phyloP scores from a whole-genome alignment of 2,888 invertebrate species.

The Lithophane leautieri region DNA sequence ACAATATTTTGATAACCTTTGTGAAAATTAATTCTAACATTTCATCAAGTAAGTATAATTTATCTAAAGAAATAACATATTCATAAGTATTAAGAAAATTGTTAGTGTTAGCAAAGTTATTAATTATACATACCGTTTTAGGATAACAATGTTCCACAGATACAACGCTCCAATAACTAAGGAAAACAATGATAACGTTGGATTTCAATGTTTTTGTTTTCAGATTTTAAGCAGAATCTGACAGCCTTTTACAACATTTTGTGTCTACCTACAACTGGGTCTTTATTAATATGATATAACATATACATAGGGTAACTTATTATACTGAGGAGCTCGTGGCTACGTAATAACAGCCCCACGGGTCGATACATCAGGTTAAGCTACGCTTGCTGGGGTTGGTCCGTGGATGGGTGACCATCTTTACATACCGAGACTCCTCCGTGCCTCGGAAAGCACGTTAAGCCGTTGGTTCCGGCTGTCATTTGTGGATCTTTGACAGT shows the following conservation, averaged over 20 bases:
- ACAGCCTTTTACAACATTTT: not conserved
- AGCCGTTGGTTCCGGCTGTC: no score
- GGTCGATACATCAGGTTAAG: no score
- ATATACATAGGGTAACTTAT: no score
- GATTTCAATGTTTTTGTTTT: not conserved
- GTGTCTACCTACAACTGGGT: not conserved
- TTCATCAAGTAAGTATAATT: not conserved
- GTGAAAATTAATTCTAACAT: constrained; percentile 23
- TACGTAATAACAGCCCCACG: no score
- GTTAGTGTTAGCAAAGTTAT: constrained; percentile 12
- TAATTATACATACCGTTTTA: constrained; percentile 12
- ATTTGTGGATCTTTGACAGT: no score
- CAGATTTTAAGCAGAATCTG: not conserved
- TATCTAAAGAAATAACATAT: constrained; percentile 28
- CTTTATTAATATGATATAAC: no score
- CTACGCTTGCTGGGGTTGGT: no score
- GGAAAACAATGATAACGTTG: not conserved
- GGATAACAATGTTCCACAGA: not conserved
- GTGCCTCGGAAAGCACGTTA: no score
- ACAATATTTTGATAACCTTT: constrained; percentile 50
- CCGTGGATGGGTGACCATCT: no score
- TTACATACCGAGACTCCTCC: no score
- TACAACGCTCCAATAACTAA: not conserved
- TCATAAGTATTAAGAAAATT: constrained; percentile 17
- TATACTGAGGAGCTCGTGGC: no score